A percentile compares a stretch with the other conserved stretches of the same genome.
phyloP scores from a whole-genome alignment of 2,113 vertebrate species.

The Notarius quadriscutis region DNA sequence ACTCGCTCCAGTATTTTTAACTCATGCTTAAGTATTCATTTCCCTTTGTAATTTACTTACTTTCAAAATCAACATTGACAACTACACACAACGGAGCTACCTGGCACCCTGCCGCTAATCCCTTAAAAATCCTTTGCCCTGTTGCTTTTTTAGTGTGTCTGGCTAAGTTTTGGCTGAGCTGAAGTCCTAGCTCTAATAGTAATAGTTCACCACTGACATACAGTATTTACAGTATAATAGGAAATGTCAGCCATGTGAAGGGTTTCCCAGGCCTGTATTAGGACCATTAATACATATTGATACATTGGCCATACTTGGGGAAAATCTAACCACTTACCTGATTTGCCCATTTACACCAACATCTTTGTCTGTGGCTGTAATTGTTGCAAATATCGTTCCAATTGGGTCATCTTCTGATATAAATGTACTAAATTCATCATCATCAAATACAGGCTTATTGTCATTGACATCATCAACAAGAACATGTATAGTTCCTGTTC shows the following conservation, averaged over 20 bases:
- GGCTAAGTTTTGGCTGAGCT: too few species aligned
- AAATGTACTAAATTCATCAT: slow-evolving; percentile 60
- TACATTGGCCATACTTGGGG: background rate
- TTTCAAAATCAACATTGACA: too few species aligned
- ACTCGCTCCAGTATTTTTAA: too few species aligned
- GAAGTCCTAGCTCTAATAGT: too few species aligned
- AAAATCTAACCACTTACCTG: slow-evolving; percentile 56
- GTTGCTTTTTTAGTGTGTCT: too few species aligned
- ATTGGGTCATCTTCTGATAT: slow-evolving; percentile 67
- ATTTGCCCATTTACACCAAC: slow-evolving; percentile 66
- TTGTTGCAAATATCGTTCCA: slow-evolving; percentile 66
- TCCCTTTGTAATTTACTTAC: too few species aligned
- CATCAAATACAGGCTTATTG: slow-evolving; percentile 67
- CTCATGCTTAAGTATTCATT: too few species aligned
- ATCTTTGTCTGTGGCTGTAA: slow-evolving; percentile 69
- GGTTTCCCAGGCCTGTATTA: background rate
- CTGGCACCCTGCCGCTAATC: too few species aligned
- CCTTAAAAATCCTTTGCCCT: too few species aligned
- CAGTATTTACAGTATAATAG: background rate
- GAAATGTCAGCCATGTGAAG: background rate
- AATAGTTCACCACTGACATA: too few species aligned
- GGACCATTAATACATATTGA: background rate
- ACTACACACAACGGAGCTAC: too few species aligned
- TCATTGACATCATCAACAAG: slow-evolving; percentile 76
- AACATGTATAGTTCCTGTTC: slow-evolving; percentile 66